Conservation (phyloP, 2,113 vertebrate species). For the Notothenia coriiceps region DNA sequence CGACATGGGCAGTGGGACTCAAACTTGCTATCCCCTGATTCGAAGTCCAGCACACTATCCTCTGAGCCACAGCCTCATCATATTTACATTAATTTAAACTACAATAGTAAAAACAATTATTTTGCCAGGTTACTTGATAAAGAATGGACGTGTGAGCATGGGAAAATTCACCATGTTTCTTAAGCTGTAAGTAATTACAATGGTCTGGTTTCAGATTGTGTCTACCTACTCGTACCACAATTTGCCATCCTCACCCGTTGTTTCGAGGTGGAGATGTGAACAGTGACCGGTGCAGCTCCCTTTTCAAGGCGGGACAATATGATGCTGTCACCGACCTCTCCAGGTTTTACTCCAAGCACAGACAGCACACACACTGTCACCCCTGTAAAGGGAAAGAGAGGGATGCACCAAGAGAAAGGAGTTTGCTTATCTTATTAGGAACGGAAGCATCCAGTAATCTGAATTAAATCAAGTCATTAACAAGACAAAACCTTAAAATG, state of each 20-base stretch:
- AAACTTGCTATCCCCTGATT: too few relatives aligned
- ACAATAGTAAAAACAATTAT: background rate
- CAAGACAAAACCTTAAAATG: background rate
- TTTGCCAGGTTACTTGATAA: background rate
- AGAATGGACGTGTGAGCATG: background rate
- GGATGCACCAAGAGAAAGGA: background rate
- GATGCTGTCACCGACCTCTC: constrained; percentile 81
- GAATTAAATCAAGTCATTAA: background rate
- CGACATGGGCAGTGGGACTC: too few relatives aligned
- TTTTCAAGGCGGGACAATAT: constrained; percentile 88
- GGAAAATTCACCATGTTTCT: background rate
- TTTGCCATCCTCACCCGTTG: constrained; percentile 79
- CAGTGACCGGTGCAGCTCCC: constrained; percentile 81
- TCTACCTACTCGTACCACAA: background rate
- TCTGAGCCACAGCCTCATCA: too few relatives aligned
- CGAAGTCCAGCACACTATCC: too few relatives aligned
- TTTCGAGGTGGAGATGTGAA: constrained; percentile 85
- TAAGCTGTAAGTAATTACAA: background rate
- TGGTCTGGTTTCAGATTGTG: background rate
- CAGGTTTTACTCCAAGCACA: constrained; percentile 79
- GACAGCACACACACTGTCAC: constrained; percentile 89
- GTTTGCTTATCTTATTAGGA: background rate
- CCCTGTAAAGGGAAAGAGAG: constrained; percentile 73
- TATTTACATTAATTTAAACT: background rate
- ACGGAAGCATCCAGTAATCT: background rate